A percentile compares a stretch with the other conserved stretches of the same genome.
Conservation (phyloP, 2,888 invertebrate species). For the Argyresthia goedartella region DNA sequence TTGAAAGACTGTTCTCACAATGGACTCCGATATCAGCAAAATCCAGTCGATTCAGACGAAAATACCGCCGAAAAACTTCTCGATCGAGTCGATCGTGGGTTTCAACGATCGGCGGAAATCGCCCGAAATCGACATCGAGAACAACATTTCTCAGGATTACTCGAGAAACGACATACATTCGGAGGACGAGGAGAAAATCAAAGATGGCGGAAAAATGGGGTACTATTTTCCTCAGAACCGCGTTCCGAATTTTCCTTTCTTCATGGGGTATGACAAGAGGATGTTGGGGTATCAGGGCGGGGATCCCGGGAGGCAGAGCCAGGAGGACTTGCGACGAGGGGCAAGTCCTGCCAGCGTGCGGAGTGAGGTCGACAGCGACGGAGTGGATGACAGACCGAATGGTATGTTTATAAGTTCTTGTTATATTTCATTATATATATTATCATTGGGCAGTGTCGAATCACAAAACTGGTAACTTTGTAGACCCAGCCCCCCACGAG, state of each 20-base stretch:
- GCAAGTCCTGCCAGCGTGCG: conserved; percentile 54
- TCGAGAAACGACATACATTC: conserved; percentile 34
- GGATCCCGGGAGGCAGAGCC: conserved; percentile 25
- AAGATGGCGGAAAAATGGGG: conserved; percentile 45
- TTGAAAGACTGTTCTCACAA: conserved; percentile 12
- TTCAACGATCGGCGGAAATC: conserved; percentile 39
- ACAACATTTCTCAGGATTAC: conserved; percentile 49
- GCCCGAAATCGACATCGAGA: conserved; percentile 62
- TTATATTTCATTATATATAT: not conserved
- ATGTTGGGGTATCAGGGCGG: conserved; percentile 27
- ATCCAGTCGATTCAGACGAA: conserved; percentile 54
- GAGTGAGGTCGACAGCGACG: conserved; percentile 61
- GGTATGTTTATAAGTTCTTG: conserved; percentile 25
- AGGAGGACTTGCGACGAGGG: conserved; percentile 49
- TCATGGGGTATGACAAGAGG: conserved; percentile 60
- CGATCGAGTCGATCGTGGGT: conserved; percentile 74
- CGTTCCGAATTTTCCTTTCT: conserved; percentile 59
- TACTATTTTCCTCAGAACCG: conserved; percentile 58
- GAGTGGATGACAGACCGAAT: conserved; percentile 52
- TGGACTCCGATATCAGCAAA: conserved; percentile 59
- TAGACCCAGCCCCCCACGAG: no score
- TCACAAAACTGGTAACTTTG: no score
- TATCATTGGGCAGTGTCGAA: no score
- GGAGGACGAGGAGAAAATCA: conserved; percentile 48
- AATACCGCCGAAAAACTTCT: conserved; percentile 72